Evolutionary conservation across 2,797 vertebrate genomes (phyloP), one percentile per base, ranked within the genome.

Genomic region (Orientallactaga sibirica): DNA sequence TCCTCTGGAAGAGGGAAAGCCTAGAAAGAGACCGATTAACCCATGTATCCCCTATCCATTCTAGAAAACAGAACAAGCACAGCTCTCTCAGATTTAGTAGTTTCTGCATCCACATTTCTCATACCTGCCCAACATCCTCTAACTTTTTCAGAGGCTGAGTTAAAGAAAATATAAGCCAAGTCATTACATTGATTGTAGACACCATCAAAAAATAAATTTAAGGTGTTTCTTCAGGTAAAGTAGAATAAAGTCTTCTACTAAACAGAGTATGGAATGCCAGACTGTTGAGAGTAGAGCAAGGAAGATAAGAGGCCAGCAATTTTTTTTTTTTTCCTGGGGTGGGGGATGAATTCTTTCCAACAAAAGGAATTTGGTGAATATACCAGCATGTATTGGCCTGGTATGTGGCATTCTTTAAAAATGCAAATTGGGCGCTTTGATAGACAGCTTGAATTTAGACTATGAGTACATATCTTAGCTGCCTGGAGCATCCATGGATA

Each of bases 351-450:
- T 2, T 84, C 0, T 58, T 83, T 84, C 9, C 37, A 24, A 73
- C 22, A 29, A 3, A 9, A 22, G 2, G 15, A 4, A 27, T 12
- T 33, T 7, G 1, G 33, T 78, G 74, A 27, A 84, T 61, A 12
- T 6, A 41, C 33, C 52, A 79, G 7, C 9, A 68, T 2, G 1
- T 8, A n/a, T 1, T 29, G 1, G 14, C 6, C 12, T 24, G 48
- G 62, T 11, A 55, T 4, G 3, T 55, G n/a, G 20, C 3, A 12
- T 61, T 55, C 25, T 9, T 11, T 22, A 14, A 74, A 14, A 11
- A 58, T 37, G 5, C 29, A 3, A 24, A 11, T 4, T 10, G 19
- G 33, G 1, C 18, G 11, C 12, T 6, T 0, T 0, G 2, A 7
- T 74, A 4, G 7, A 1, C 1, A 41, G 8, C 18, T 14, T 33